Base-by-base conservation (phyloP, 2,797 vertebrate genomes). In the Sebastes miniatus region DNA sequence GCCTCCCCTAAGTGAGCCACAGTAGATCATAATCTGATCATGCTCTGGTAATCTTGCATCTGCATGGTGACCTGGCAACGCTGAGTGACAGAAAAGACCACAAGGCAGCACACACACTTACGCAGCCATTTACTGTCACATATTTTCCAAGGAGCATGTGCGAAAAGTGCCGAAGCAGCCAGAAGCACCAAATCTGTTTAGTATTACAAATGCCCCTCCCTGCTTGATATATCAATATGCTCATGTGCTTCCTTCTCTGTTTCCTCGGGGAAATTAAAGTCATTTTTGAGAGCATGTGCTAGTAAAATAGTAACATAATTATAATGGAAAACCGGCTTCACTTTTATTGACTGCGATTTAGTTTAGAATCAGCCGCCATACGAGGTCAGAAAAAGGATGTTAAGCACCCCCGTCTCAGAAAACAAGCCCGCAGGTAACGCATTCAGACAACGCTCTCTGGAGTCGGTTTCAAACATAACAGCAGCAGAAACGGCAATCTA, bases 1-100 rank as follows among this genome's bases (percentile, higher is more conserved):
- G 76, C 54, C 52, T 79, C 69, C 75, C 63, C 47, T 76, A 65
- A 83, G 67, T 65, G 88, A 91, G 73, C 73, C 88, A 61, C 68
- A 18, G 76, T 24, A 77, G 78, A 87, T 88, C 88, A 91, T 92
- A 90, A 92, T 93, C 83, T 88, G 86, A 92, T 93, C 85, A 87
- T 1, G 31, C 77, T 58, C 82, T 69, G 81, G 76, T 86, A 88
- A 88, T 85, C 86, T 71, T 76, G 65, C 87, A 80, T 89, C 84
- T 88, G 87, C 87, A 88, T 69, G 80, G 81, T 18, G 71, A 90
- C 88, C 84, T 85, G 82, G 79, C 81, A 87, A 77, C 74, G 29
- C 77, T 14, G 58, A 63, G 65, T 50, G 75, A 81, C 80, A 79
- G 54, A 79, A 50, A 70, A 57, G 57, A 78, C 76, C 69, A 69